phyloP scores from a whole-genome alignment of 2,888 invertebrate species.

The Nysson spinosus region DNA sequence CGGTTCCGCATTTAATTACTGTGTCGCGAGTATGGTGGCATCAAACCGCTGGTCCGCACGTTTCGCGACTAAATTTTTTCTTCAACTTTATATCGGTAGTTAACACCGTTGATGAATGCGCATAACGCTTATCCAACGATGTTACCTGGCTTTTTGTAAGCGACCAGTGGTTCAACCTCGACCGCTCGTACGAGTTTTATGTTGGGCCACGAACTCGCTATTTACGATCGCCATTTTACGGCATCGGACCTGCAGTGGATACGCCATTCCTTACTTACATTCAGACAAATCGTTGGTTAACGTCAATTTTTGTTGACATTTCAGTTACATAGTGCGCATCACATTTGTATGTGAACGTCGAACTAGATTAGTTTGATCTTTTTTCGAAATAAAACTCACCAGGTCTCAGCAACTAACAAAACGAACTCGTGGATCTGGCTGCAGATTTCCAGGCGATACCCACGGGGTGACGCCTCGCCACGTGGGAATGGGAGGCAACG shows the following conservation, averaged over 20 bases:
- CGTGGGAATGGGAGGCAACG: constrained; percentile 18
- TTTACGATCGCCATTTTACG: constrained; percentile 54
- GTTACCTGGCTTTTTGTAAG: constrained; percentile 38
- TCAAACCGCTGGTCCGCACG: constrained; percentile 4
- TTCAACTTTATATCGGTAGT: constrained; percentile 58
- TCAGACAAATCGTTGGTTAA: constrained; percentile 41
- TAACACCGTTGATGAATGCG: constrained; percentile 53
- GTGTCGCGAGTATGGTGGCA: constrained; percentile 13
- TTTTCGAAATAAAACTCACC: no score
- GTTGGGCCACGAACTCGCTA: constrained; percentile 41
- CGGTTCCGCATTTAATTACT: constrained; percentile 44
- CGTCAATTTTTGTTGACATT: constrained; percentile 15
- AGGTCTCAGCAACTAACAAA: no score
- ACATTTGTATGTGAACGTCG: neutral
- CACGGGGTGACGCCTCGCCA: constrained; percentile 8
- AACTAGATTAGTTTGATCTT: no score
- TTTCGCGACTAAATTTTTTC: constrained; percentile 34
- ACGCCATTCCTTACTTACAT: constrained; percentile 17
- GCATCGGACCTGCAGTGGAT: constrained; percentile 14
- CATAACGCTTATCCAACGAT: constrained; percentile 47
- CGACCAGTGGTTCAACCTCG: constrained; percentile 35
- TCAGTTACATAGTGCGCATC: constrained; percentile 2
- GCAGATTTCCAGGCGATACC: constrained; percentile 34
- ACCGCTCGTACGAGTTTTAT: constrained; percentile 51
- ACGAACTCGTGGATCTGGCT: constrained; percentile 38